Base-by-base conservation (phyloP, 2,113 vertebrate genomes). In the Piprites chloris region DNA sequence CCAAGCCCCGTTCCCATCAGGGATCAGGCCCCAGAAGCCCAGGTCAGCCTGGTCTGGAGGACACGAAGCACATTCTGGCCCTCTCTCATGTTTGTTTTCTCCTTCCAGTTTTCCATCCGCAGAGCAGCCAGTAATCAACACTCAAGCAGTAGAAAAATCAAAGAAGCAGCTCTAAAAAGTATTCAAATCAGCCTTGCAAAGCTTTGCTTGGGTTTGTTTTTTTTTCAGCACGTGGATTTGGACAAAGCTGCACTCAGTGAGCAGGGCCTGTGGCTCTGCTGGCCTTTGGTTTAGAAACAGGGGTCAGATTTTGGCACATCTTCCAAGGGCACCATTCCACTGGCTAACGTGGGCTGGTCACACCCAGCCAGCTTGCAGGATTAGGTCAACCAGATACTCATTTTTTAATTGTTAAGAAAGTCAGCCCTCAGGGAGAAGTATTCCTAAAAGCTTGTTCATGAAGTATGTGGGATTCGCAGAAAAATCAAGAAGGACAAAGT, bases 281-380 rank as follows among this genome's bases (percentile, higher is more conserved):
- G 89, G 84, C 84, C 80, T 82, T 79, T 35, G 53, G 35, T 59
- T 86, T 84, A 85, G 91, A 81, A 95, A 68, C 1, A 27, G 21
- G 85, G 89, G 53, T 75, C 85, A 65, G 77, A 91, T 78, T 95
- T 68, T 76, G 85, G 81, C 83, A 80, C 42, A 35, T 87, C 91
- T 72, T 96, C 74, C 21, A 24, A 94, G 81, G 96, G 95, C 95
- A 97, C 81, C 79, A 89, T 94, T 96, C 95, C 94, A 96, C 91
- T 65, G 9, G 8, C 90, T 94, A 94, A 95, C 9, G 23, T 73
- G 87, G 96, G 85, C 83, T 85, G 93, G 96, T 90, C 96, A 96
- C 95, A 95, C 95, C 96, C 95, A 92, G 89, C 9, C 84, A 85
- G 91, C 26, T 92, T 47, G 80, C 41, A 85, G 87, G 78, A 96